Evolutionary conservation across 1,140 invertebrate species (phyloP).

Genomic region (Saxidomus purpurata): DNA sequence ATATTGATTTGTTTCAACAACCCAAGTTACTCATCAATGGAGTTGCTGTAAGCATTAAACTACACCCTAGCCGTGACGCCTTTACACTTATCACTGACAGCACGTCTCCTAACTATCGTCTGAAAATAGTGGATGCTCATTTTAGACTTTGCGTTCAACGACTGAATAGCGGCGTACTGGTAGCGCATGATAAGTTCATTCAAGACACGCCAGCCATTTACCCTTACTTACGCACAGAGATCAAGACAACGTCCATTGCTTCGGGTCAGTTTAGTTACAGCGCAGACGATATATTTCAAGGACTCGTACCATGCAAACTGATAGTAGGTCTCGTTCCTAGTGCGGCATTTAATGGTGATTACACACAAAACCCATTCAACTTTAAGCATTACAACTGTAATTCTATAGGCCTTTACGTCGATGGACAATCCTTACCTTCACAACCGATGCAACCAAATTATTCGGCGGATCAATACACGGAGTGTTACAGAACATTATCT

Average conservation of each 20-base stretch:
- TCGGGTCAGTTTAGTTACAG: slow-evolving; percentile 55
- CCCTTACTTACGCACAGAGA: slow-evolving; percentile 37
- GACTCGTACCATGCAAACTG: slow-evolving; percentile 48
- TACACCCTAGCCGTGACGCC: neutral
- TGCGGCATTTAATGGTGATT: slow-evolving; percentile 22
- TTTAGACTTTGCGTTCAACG: slow-evolving; percentile 46
- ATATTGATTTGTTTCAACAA: slow-evolving; percentile 65
- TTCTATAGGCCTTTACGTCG: slow-evolving; percentile 21
- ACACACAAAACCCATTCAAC: slow-evolving; percentile 27
- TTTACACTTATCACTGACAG: neutral
- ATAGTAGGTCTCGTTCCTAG: slow-evolving; percentile 44
- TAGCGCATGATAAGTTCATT: slow-evolving; percentile 53
- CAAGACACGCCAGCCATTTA: slow-evolving; percentile 43
- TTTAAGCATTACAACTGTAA: slow-evolving; percentile 7
- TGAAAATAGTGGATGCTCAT: slow-evolving; percentile 63
- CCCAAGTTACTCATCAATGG: slow-evolving; percentile 9
- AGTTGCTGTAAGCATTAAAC: neutral
- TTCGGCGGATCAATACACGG: neutral
- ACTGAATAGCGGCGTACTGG: slow-evolving; percentile 21
- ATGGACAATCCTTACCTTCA: slow-evolving; percentile 28
- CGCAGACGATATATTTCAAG: slow-evolving; percentile 60
- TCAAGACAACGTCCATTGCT: slow-evolving; percentile 58
- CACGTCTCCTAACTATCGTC: neutral
- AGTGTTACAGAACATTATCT: slow-evolving; percentile 19
- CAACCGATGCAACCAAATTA: slow-evolving; percentile 24